Evolutionary conservation across 2,888 invertebrate species (phyloP).

Genomic region (Mellilla xanthometata): DNA sequence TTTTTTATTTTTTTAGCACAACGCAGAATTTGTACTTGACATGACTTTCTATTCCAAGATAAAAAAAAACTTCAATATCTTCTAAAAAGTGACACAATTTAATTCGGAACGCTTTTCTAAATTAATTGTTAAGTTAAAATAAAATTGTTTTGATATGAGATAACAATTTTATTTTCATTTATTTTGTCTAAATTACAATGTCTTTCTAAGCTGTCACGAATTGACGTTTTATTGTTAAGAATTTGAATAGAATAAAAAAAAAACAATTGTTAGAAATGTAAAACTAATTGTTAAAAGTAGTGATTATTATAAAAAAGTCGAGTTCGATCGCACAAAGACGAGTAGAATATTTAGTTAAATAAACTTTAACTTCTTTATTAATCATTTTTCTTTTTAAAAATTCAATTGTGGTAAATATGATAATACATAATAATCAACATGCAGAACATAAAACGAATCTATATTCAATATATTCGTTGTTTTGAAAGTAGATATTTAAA

Average conservation of each 20-base stretch:
- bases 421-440: too few species aligned
- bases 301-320: slow-evolving; percentile 56
- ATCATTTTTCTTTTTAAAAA: too few species aligned
- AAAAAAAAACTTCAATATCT: background rate
- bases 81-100: background rate
- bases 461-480: too few species aligned
- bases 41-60: slow-evolving; percentile 8
- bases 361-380: too few species aligned
- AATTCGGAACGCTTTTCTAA: slow-evolving; percentile 6
- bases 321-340: slow-evolving; percentile 73
- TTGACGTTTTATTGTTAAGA: slow-evolving; percentile 61
- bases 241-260: slow-evolving; percentile 35
- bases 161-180: slow-evolving; percentile 13
- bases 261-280: slow-evolving; percentile 43
- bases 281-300: slow-evolving; percentile 66
- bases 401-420: too few species aligned
- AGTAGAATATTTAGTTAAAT: slow-evolving; percentile 43
- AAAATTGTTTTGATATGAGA: slow-evolving; percentile 7
- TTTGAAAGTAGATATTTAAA: too few species aligned
- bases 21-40: slow-evolving; percentile 20
- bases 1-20: slow-evolving; percentile 20
- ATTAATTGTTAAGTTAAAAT: slow-evolving; percentile 12
- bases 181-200: slow-evolving; percentile 35
- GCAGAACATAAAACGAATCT: too few species aligned
- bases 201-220: slow-evolving; percentile 32